Evolutionary conservation across 2,888 invertebrate species (phyloP).

Genomic region (Amphipyra tragopoginis): DNA sequence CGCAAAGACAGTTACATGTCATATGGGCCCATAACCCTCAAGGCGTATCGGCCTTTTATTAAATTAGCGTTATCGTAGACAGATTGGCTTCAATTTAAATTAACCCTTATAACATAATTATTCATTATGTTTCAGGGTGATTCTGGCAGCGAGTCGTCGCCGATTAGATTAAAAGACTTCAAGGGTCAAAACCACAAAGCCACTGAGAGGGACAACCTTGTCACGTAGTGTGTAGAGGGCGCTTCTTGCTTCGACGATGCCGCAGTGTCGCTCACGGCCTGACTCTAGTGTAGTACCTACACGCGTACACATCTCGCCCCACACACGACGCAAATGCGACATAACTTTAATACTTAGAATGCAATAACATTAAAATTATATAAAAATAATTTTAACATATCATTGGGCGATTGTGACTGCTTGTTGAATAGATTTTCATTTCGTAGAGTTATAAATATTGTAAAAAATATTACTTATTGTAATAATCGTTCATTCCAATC

Average conservation of each 20-base stretch:
- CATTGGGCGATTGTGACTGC: conserved; percentile 91
- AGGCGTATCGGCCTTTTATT: too few relatives aligned
- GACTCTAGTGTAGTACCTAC: conserved; percentile 49
- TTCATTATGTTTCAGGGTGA: conserved; percentile 86
- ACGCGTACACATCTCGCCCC: conserved; percentile 52
- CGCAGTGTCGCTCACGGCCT: conserved; percentile 40
- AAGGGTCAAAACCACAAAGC: conserved; percentile 85
- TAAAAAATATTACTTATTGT: conserved; percentile 86
- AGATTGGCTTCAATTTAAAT: too few relatives aligned
- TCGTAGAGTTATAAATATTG: conserved; percentile 87
- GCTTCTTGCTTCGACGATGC: conserved; percentile 45
- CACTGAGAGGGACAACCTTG: conserved; percentile 80
- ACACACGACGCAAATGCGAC: conserved; percentile 54
- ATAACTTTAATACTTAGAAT: conserved; percentile 74
- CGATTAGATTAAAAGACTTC: conserved; percentile 88
- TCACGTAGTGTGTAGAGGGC: conserved; percentile 72
- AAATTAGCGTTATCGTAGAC: too few relatives aligned
- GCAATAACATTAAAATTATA: conserved; percentile 81
- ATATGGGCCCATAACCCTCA: too few relatives aligned
- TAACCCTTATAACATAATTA: too few relatives aligned
- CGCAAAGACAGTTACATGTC: too few relatives aligned
- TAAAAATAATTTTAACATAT: conserved; percentile 88
- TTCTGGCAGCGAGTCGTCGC: conserved; percentile 92
- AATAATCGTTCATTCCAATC: conserved; percentile 90
- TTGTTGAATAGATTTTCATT: conserved; percentile 88